Evolutionary conservation across 2,888 invertebrate species (phyloP), one percentile per base, ranked within the genome.

Genomic region (Orthonevra nobilis): DNA sequence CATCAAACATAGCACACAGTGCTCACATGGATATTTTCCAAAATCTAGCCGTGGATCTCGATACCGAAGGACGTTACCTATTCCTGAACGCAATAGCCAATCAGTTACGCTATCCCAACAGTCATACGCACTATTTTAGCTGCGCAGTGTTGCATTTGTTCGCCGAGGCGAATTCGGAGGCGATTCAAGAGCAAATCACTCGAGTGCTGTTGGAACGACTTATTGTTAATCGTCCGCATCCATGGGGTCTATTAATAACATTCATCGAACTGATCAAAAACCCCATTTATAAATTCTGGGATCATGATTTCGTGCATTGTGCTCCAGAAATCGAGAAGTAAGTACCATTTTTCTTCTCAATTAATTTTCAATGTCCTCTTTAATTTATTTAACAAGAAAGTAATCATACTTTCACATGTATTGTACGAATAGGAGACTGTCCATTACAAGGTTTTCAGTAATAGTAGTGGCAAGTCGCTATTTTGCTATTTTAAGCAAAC

Each of bases 21-120:
- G 95, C 99, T 0, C 99, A 98, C 89, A 99, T 99, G 98, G 99
- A 99, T 89, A 99, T 99, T 83, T 99, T 99, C 92, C 99, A 99
- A 90, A 99, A 98, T 90, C 92, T 99, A 83, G 98, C 98, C 0
- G 98, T 99, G 0, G 98, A 98, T 89, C 92, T 99, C 81, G 99
- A 99, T 88, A 98, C 96, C 7, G 99, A 99, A 90, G 99, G 98
- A 88, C 89, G 91, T 44, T 99, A 99, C 89, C 90, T 99, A 85
- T 98, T 99, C 90, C 91, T 99, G 86, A 99, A 99, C 88, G 98
- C 99, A 1, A 97, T 99, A 83, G 98, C 98, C 48, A 99, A 99
- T 90, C 99, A 99, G 87, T 90, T 99, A 85, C 93, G 99, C 17
- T 99, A 99, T 90, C 99, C 99, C 7, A 99, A 99, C 90, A 98